These are phyloP conservation scores for Sminthurides bifidus DNA, from an alignment of 1,140 invertebrate genomes.

Conservation along the genomic window DNA sequence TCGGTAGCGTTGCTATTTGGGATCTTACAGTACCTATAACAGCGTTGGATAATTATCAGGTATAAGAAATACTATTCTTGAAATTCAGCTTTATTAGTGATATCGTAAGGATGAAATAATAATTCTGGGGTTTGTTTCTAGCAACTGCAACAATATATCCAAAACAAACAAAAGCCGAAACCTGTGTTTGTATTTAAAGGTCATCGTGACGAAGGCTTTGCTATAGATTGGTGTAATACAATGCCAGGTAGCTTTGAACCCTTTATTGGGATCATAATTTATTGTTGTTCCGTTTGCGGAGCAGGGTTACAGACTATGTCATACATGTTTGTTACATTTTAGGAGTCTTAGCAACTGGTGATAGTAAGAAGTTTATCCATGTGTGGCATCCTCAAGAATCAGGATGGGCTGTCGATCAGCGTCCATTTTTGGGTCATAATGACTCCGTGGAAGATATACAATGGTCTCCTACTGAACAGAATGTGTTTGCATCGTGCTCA, in stretches of 20 bases:
- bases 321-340: too few relatives aligned
- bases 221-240: slow-evolving; percentile 78
- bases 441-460: slow-evolving; percentile 95
- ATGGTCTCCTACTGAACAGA: slow-evolving; percentile 93
- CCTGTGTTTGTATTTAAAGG: slow-evolving; percentile 81
- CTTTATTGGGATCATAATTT: neutral
- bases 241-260: slow-evolving; percentile 50
- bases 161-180: slow-evolving; percentile 40
- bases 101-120: neutral
- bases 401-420: slow-evolving; percentile 78
- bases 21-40: slow-evolving; percentile 67
- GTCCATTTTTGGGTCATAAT: slow-evolving; percentile 72
- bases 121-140: slow-evolving; percentile 35
- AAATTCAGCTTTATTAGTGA: neutral
- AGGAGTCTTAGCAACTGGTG: slow-evolving; percentile 73
- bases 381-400: slow-evolving; percentile 71
- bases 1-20: slow-evolving; percentile 81
- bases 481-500: slow-evolving; percentile 90
- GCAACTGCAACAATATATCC: slow-evolving; percentile 34
- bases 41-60: slow-evolving; percentile 57
- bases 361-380: slow-evolving; percentile 82
- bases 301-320: too few relatives aligned
- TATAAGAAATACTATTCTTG: slow-evolving; percentile 25
- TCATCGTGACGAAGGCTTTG: slow-evolving; percentile 86
- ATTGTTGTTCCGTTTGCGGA: neutral